Evolutionary conservation across 2,113 vertebrate genomes (phyloP).

Genomic region (Laterallus jamaicensis): DNA sequence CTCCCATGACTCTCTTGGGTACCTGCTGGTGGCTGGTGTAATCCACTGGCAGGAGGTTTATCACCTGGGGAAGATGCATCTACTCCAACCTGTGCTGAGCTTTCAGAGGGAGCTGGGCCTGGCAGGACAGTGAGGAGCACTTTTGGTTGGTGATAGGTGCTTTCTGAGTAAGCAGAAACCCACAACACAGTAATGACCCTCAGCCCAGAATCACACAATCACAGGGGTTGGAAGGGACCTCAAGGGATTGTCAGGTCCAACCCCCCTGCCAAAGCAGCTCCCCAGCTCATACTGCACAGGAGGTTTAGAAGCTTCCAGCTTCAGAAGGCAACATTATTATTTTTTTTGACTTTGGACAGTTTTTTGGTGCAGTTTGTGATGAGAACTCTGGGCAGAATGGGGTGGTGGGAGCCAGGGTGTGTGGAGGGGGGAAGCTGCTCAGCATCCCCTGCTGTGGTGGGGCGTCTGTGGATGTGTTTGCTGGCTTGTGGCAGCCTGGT

Average conservation of each 20-base stretch:
- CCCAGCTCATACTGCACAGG: no score
- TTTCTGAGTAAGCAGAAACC: neutral
- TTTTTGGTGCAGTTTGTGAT: fast-evolving
- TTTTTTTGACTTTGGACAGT: neutral
- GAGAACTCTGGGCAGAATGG: no score
- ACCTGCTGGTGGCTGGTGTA: neutral
- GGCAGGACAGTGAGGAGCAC: fast-evolving
- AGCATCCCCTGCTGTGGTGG: neutral
- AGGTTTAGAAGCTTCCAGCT: neutral
- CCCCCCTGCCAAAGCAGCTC: no score
- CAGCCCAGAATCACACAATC: no score
- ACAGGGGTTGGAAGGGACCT: no score
- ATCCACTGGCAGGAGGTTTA: neutral
- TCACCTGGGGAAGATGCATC: fast-evolving
- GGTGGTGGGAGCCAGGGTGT: neutral
- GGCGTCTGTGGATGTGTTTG: fast-evolving
- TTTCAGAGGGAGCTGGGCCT: fast-evolving
- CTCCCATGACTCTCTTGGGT: neutral
- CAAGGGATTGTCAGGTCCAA: no score
- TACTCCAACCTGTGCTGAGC: fast-evolving
- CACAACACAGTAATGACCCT: fast-evolving
- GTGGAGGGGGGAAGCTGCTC: neutral
- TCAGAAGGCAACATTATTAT: fast-evolving
- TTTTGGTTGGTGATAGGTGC: fast-evolving
- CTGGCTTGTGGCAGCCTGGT: fast-evolving